These are phyloP conservation scores for Penaeus indicus DNA, from an alignment of 1,140 invertebrate species.

Conservation along the genomic window DNA sequence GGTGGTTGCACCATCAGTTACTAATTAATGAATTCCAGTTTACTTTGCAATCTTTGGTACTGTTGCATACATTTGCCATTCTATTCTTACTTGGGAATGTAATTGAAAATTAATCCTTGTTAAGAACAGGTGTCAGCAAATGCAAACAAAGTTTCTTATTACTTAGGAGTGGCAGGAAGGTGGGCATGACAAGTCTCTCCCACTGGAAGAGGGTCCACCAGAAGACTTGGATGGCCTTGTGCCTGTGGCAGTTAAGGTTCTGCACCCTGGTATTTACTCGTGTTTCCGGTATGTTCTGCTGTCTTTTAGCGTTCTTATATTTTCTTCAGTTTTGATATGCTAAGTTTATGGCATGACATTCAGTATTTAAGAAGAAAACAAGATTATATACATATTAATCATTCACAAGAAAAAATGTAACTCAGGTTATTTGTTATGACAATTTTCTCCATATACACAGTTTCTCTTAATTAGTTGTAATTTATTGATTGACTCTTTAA, in stretches of 20 bases:
- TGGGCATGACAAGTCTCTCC: slow-evolving; percentile 40
- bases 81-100: background rate
- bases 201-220: slow-evolving; percentile 43
- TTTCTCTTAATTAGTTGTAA: background rate
- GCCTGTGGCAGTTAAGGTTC: slow-evolving; percentile 71
- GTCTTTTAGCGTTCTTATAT: background rate
- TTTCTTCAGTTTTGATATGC: background rate
- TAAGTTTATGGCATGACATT: no score
- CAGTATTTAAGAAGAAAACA: no score
- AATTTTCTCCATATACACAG: background rate
- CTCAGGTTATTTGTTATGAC: background rate
- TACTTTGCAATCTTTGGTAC: background rate
- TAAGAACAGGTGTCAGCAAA: background rate
- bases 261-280: slow-evolving; percentile 71
- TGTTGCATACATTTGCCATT: background rate
- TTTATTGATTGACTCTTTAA: background rate
- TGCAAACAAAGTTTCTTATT: background rate
- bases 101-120: background rate
- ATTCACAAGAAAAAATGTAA: no score
- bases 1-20: background rate
- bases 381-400: no score
- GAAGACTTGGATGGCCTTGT: slow-evolving; percentile 62
- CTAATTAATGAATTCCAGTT: background rate
- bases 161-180: slow-evolving; percentile 42
- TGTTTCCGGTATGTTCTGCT: slow-evolving; percentile 63